Evolutionary conservation across 2,113 vertebrate genomes (phyloP), one percentile per base, ranked within the genome.

Genomic region (Egretta garzetta): DNA sequence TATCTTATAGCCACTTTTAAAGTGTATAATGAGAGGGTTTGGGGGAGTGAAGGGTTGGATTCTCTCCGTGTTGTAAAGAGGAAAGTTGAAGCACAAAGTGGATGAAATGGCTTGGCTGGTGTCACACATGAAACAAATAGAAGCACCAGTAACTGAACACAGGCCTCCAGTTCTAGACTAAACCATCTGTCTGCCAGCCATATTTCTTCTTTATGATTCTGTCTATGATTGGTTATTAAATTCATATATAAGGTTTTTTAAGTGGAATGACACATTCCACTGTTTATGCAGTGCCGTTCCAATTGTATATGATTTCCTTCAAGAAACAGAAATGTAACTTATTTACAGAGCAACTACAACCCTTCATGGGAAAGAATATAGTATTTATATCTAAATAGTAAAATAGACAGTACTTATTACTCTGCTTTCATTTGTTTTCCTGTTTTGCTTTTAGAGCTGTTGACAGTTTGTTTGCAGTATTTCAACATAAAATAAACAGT

Each of bases 381-480:
- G 37, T 95, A 83, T 80, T 93, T 94, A 77, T 94, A 82, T 72
- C 81, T 93, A 94, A 98, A 84, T 82, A 96, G 50, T 68, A 91
- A 95, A 83, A 75, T 68, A 95, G 82, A 87, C 62, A 63, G 93
- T 97, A 86, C 93, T 95, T 67, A 84, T 68, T 90, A 92, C 81
- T 97, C 94, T 74, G n/a, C 75, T 93, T 84, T 82, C 47, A 79
- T 93, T 90, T 95, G 35, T 63, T 77, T 87, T 96, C 95, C 75
- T 93, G 50, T 94, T 97, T 97, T 91, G 89, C 63, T 93, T 84
- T 28, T 86, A 59, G 68, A 68, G 70, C 80, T 94, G 77, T 92
- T 95, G 96, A 95, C 88, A 97, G 93, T 96, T 90, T 94, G 72
- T 92, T 92, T 88, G 72, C 75, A 86, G 35, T 49, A 91, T 91